Evolutionary conservation across 2,888 invertebrate species (phyloP).

Genomic region (Pandemis cinnamomeana): DNA sequence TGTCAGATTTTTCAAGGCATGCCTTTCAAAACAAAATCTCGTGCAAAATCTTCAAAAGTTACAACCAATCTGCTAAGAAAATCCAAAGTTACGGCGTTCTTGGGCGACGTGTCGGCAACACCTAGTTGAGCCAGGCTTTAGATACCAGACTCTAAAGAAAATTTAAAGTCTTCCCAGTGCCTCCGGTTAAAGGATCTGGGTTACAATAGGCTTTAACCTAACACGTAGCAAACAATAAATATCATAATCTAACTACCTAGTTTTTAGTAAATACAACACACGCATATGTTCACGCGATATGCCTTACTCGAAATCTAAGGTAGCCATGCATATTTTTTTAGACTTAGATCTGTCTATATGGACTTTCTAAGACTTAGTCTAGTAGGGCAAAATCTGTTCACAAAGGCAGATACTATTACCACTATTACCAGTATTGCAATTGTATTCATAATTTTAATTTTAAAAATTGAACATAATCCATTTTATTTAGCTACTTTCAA

Average conservation of each 20-base stretch:
- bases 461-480: neutral
- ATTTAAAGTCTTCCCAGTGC: constrained; percentile 4
- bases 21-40: constrained; percentile 9
- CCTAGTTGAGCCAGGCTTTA: constrained; percentile 21
- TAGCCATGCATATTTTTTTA: no score
- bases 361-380: no score
- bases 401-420: no score
- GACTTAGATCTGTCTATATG: no score
- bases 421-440: no score
- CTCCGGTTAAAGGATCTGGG: neutral
- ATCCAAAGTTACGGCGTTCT: constrained; percentile 27
- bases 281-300: no score
- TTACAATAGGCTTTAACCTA: neutral
- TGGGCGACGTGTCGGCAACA: constrained; percentile 23
- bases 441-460: no score
- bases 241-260: no score
- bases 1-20: neutral
- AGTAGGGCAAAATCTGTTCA: no score
- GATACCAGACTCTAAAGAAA: constrained; percentile 13
- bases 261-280: no score
- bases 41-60: constrained; percentile 22
- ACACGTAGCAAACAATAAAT: no score
- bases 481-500: constrained; percentile 22
- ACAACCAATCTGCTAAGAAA: constrained; percentile 17
- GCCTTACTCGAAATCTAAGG: no score